Base-by-base conservation (phyloP, 2,797 vertebrate genomes). In the Numenius phaeopus region DNA sequence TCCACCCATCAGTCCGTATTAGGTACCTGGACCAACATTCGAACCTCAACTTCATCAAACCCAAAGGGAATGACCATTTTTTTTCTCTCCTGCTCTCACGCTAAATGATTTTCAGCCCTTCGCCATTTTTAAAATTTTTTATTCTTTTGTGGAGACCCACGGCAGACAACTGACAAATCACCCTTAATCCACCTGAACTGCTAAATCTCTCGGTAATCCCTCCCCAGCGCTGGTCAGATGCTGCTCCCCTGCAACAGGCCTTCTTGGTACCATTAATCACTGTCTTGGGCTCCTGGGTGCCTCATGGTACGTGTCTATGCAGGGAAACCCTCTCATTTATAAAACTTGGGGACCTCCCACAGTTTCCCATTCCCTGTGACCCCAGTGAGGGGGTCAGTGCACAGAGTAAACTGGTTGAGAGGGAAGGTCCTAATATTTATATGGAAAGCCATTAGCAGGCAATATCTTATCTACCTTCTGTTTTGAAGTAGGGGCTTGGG, bases 301-400 rank as follows among this genome's bases (percentile, higher is more conserved):
- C 87, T 71, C 86, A 66, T 18, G 47, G 80, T 73, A 61, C 11
- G 5, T 77, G 86, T 83, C 90, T 87, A 2, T 3, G 27, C 39
- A 34, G 91, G 65, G 81, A 95, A 86, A 71, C 22, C 57, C 27
- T 66, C 71, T 80, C 71, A 54, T 94, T 32, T 86, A 47, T 94
- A 72, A 88, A 91, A 22, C 84, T 5, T 34, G 86, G 77, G 82
- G 96, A 79, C 96, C 97, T 94, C 95, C 95, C 97, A 94, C 69
- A 54, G 61, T 27, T 64, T 65, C 90, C 90, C 83, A 66, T 94
- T 82, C 82, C 71, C 83, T 1, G 18, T 40, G 94, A 94, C 73
- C 95, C 76, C 1, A 0, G 61, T 1, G 3, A 54, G 39, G 76
- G 83, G 96, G 87, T 96, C 82, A 89, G 67, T 12, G 84, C 37